These are phyloP conservation scores for Metacarcinus magister DNA, from an alignment of 2,888 invertebrate genomes.

Conservation along the genomic window DNA sequence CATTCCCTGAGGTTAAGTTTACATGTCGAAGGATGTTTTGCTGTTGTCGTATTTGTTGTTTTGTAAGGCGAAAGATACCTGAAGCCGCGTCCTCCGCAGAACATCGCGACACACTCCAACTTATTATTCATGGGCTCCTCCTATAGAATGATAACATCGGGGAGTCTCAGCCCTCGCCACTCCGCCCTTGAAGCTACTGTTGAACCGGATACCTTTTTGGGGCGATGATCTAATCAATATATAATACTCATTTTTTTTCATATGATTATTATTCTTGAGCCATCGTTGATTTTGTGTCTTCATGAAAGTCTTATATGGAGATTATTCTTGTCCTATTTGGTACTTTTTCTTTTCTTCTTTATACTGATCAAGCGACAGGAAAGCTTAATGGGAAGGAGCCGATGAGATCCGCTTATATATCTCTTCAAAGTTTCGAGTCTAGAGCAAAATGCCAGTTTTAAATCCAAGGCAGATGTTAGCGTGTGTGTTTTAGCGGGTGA, in stretches of 20 bases:
- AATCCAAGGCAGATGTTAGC: not conserved
- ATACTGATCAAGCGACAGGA: not conserved
- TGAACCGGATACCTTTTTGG: constrained; percentile 8
- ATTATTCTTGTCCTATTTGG: not conserved
- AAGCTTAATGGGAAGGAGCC: not conserved
- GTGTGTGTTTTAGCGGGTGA: not conserved
- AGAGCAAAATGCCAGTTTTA: not conserved
- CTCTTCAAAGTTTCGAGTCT: not conserved
- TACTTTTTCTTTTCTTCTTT: not conserved
- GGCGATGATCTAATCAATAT: not conserved
- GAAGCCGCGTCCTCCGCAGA: not conserved
- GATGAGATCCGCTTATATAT: not conserved
- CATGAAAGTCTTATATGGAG: not conserved
- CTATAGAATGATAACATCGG: constrained; percentile 69
- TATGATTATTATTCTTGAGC: not conserved
- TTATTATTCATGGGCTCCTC: constrained; percentile 67
- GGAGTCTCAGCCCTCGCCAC: not conserved
- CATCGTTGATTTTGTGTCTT: not conserved
- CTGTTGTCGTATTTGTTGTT: not conserved
- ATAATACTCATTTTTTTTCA: constrained; percentile 5
- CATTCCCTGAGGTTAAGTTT: not conserved
- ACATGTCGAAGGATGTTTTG: not conserved
- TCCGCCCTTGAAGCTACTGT: constrained; percentile 11
- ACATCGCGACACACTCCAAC: not conserved
- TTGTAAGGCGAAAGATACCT: not conserved